Evolutionary conservation across 2,888 invertebrate genomes (phyloP).

Genomic region (Sycophila texana): DNA sequence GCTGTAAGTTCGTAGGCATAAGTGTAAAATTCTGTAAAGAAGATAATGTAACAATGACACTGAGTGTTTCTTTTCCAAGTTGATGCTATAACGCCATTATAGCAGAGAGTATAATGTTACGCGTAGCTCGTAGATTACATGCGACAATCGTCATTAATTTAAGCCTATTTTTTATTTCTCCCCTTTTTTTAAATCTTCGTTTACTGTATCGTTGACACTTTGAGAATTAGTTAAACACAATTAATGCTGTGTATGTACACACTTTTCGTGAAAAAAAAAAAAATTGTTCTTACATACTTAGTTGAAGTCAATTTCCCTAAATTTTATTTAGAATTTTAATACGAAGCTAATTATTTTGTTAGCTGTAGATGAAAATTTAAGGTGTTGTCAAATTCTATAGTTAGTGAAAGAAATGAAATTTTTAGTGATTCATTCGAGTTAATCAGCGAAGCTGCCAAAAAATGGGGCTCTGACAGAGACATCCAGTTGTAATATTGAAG

Average conservation of each 20-base stretch:
- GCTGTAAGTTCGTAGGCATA: constrained; percentile 9
- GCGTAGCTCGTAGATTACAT: constrained; percentile 15
- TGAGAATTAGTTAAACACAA: not conserved
- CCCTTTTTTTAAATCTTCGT: constrained; percentile 26
- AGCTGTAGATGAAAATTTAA: too few relatives aligned
- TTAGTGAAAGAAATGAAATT: too few relatives aligned
- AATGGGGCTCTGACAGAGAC: not conserved
- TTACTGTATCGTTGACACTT: constrained; percentile 23
- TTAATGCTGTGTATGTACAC: too few relatives aligned
- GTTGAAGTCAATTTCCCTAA: too few relatives aligned
- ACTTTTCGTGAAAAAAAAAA: too few relatives aligned
- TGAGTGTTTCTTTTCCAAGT: not conserved
- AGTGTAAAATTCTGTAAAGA: constrained; percentile 17
- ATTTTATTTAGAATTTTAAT: too few relatives aligned
- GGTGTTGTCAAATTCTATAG: too few relatives aligned
- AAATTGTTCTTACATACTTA: too few relatives aligned
- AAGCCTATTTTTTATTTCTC: constrained; percentile 30
- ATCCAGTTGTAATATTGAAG: not conserved
- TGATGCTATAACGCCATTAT: not conserved
- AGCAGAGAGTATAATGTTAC: not conserved
- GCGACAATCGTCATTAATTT: constrained; percentile 38
- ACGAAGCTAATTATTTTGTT: too few relatives aligned
- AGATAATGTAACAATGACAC: not conserved
- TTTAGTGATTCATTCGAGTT: not conserved
- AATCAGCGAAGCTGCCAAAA: not conserved